A percentile compares a stretch with the other conserved stretches of the same genome.
Conservation (phyloP, 2,113 vertebrate genomes). For the Anolis sagrei region DNA sequence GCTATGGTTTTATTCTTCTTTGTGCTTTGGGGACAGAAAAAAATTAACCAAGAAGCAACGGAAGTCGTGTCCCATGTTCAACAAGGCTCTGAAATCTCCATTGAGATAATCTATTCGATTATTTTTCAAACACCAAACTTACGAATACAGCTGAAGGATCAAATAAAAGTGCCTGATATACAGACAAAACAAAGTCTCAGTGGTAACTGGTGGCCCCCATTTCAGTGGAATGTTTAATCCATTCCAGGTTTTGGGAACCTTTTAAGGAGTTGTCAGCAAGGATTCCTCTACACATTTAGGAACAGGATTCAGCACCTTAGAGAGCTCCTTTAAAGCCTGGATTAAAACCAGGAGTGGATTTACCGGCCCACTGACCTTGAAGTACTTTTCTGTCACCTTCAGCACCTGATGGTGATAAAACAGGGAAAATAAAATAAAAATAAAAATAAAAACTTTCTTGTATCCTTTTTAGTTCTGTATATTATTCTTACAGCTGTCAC, state of each 20-base stretch:
- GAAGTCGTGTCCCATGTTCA: not conserved
- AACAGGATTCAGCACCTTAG: no score
- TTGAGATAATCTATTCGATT: not conserved
- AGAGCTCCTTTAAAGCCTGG: no score
- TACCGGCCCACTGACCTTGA: not conserved
- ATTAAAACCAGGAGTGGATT: no score
- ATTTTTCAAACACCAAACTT: not conserved
- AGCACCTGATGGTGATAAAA: not conserved
- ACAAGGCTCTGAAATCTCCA: not conserved
- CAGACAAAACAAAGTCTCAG: not conserved
- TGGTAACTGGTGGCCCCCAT: no score
- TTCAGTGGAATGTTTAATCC: no score
- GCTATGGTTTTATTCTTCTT: no score
- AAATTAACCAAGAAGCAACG: not conserved
- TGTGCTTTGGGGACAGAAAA: no score
- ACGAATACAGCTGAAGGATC: not conserved
- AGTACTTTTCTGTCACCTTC: not conserved
- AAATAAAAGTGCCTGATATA: not conserved
- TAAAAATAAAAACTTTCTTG: not conserved
- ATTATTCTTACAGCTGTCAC: not conserved
- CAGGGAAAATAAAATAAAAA: not conserved
- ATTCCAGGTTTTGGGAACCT: no score
- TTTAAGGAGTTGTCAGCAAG: no score
- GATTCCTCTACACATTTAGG: no score
- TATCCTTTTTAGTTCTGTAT: not conserved